Evolutionary conservation across 2,113 vertebrate genomes (phyloP).

Genomic region (Elgaria multicarinata): DNA sequence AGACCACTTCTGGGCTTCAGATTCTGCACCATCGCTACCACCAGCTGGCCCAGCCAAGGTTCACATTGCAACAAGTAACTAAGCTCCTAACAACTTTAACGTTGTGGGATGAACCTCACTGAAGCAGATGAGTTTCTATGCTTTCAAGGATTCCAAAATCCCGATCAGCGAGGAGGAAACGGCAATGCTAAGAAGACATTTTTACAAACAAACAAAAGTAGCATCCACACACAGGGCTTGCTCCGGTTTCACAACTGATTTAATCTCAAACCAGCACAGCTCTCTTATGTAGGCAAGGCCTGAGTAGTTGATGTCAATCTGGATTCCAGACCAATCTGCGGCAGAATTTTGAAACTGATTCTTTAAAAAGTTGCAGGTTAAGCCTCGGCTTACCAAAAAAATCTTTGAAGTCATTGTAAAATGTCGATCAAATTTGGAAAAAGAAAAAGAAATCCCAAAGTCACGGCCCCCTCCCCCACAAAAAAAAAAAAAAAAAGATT

Average conservation of each 20-base stretch:
- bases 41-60: neutral
- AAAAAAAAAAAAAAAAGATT: neutral
- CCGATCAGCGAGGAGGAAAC: neutral
- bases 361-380: neutral
- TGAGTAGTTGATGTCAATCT: conserved; percentile 23
- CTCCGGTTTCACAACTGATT: conserved; percentile 6
- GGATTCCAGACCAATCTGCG: neutral
- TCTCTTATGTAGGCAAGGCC: conserved; percentile 42
- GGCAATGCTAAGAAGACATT: neutral
- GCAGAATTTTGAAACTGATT: neutral
- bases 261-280: conserved; percentile 18
- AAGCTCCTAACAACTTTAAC: neutral
- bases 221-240: neutral
- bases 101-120: neutral
- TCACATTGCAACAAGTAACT: no score
- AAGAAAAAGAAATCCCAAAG: neutral
- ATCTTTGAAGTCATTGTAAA: neutral
- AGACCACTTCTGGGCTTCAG: neutral
- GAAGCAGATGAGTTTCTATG: neutral
- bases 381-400: fast-evolving
- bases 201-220: neutral
- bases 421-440: neutral
- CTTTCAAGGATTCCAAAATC: neutral
- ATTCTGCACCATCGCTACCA: neutral
- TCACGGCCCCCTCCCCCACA: no score